Base-by-base conservation (phyloP, 2,888 invertebrate genomes). In the Archaeoteleia sp. region DNA sequence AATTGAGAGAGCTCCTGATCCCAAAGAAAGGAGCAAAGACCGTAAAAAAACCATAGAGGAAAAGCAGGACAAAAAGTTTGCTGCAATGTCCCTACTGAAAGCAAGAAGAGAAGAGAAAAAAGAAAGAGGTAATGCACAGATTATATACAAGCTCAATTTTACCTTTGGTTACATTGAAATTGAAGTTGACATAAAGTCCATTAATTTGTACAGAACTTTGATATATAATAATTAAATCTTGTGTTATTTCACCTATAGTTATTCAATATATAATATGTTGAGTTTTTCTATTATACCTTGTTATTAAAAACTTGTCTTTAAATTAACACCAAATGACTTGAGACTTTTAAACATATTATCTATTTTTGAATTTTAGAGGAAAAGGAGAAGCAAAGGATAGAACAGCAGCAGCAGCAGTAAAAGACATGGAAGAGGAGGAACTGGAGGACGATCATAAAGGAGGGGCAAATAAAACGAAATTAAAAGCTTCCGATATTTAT, bases 401-500 rank as follows among this genome's bases (percentile, higher is more conserved):
- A 87, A 48, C 86, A 86, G 55, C 86, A 86, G 68, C 80, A 82
- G 46, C 83, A 84, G 54, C 80, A 82, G 34, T 75, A 65, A 86
- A 85, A 68, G 85, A 85, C 54, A 83, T 82, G 30, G 87, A 86
- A 54, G 86, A 85, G 29, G 84, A 86, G 45, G 82, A 83, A 40
- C 76, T 82, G 35, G 83, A 84, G 7, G 84, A 85, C 35, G 86
- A 84, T 57, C 83, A 85, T 34, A 82, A 84, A 46, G 78, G 79
- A 8, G 76, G 79, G 7, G 75, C 75, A 5, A 83, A 78, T 10
- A 84, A 84, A 60, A 85, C 83, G 6, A 96, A 96, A 79, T 87
- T 95, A 23, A 97, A 97, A 82, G 95, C 97, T 0, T 96, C 96
- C 0, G 97, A 97, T 81, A 95, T 98, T 58, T 98, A 97, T 85